Conservation (phyloP, 2,797 vertebrate species). For the Dermochelys coriacea region DNA sequence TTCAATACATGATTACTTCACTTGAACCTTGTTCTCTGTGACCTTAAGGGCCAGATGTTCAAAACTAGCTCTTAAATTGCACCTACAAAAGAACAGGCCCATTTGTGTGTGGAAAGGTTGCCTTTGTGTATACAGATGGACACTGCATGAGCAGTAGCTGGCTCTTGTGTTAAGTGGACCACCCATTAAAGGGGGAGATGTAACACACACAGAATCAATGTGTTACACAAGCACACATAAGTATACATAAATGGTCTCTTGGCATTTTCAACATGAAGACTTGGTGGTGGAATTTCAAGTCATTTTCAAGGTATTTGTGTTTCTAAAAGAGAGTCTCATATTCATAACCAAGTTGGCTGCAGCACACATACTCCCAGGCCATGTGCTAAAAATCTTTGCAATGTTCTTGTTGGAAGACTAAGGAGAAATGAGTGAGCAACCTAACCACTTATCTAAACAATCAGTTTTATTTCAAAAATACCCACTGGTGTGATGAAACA, state of each 20-base stretch:
- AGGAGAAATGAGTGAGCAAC: neutral
- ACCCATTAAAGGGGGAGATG: neutral
- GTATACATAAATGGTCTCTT: accelerated
- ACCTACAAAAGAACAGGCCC: neutral
- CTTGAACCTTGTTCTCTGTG: neutral
- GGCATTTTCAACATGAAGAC: neutral
- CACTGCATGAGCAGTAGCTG: neutral
- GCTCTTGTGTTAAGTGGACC: neutral
- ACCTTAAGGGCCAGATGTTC: neutral
- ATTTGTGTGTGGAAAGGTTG: neutral
- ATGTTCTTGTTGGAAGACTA: neutral
- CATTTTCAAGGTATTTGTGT: neutral
- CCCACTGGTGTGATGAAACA: neutral
- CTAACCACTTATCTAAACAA: neutral
- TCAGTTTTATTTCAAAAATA: neutral
- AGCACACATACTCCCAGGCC: neutral
- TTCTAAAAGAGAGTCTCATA: neutral
- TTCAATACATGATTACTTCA: neutral
- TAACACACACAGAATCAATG: neutral
- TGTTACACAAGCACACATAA: neutral
- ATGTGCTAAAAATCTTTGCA: neutral
- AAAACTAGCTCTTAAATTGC: neutral
- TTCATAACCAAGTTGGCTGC: neutral
- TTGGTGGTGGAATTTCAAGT: too few relatives aligned
- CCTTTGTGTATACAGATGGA: neutral